Conservation (phyloP, 92 coral and sea anemone genomes). For the Palythoa caribaeorum region DNA sequence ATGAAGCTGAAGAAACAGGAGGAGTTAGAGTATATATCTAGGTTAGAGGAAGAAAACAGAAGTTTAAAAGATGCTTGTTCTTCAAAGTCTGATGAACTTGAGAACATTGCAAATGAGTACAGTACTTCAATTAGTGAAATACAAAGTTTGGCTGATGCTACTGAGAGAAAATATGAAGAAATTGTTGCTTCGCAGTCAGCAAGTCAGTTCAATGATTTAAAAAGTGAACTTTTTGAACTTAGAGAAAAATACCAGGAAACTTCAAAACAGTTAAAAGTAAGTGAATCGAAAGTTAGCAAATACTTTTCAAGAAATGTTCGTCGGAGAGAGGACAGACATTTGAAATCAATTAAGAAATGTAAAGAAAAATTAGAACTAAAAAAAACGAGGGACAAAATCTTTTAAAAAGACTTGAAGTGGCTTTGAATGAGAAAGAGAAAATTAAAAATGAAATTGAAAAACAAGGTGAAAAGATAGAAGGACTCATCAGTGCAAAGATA, state of each 20-base stretch:
- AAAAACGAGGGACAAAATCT: neutral
- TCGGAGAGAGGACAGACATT: conserved; percentile 40
- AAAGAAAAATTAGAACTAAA: neutral
- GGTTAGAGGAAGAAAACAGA: conserved; percentile 12
- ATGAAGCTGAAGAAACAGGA: neutral
- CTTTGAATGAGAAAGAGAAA: neutral
- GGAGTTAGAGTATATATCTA: neutral
- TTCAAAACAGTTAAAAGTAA: neutral
- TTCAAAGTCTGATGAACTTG: neutral
- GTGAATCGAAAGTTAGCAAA: conserved; percentile 8
- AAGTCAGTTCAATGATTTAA: neutral
- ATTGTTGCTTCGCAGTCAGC: neutral
- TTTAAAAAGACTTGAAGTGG: conserved; percentile 4
- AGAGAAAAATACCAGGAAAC: neutral
- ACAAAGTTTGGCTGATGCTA: neutral
- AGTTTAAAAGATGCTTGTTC: neutral
- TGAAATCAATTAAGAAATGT: neutral
- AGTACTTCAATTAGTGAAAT: neutral
- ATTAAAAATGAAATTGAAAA: neutral
- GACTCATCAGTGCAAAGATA: neutral
- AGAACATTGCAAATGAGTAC: neutral
- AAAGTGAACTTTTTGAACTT: neutral
- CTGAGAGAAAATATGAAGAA: neutral
- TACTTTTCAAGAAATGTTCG: conserved; percentile 27
- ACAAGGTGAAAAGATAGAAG: neutral